phyloP scores from a whole-genome alignment of 2,888 invertebrate genomes.

The Nymphalis urticae region DNA sequence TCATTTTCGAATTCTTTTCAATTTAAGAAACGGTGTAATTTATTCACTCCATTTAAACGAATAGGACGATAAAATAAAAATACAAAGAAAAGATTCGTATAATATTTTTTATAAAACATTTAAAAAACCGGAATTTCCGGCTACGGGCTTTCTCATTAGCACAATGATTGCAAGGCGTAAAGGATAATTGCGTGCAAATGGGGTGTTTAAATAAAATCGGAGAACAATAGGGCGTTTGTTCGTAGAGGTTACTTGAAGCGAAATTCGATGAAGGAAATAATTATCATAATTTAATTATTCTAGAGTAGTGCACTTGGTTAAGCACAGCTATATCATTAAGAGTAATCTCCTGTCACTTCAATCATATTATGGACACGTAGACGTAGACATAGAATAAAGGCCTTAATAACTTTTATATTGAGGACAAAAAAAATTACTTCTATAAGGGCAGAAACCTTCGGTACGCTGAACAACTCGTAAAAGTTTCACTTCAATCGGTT shows the following conservation, averaged over 20 bases:
- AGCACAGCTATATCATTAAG: neutral
- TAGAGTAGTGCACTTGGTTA: neutral
- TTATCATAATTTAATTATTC: constrained; percentile 26
- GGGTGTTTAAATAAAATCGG: constrained; percentile 28
- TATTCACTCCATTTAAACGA: neutral
- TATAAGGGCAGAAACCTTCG: too few species aligned
- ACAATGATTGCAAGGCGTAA: constrained; percentile 13
- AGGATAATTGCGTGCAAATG: constrained; percentile 21
- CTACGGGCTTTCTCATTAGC: constrained; percentile 24
- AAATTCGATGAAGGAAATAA: constrained; percentile 18
- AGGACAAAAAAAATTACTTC: too few species aligned
- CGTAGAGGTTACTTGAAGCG: constrained; percentile 8
- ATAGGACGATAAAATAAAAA: neutral
- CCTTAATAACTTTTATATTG: too few species aligned
- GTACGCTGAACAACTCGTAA: too few species aligned
- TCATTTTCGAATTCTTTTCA: too few species aligned
- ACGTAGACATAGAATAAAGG: too few species aligned
- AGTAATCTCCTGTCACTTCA: neutral
- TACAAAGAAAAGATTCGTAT: neutral
- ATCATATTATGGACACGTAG: neutral
- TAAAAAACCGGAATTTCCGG: constrained; percentile 21
- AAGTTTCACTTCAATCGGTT: too few species aligned
- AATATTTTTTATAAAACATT: constrained; percentile 6
- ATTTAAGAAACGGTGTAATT: too few species aligned
- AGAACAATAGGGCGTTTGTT: constrained; percentile 20